Evolutionary conservation across 2,797 vertebrate genomes (phyloP).

Genomic region (Gymnodraco acuticeps): DNA sequence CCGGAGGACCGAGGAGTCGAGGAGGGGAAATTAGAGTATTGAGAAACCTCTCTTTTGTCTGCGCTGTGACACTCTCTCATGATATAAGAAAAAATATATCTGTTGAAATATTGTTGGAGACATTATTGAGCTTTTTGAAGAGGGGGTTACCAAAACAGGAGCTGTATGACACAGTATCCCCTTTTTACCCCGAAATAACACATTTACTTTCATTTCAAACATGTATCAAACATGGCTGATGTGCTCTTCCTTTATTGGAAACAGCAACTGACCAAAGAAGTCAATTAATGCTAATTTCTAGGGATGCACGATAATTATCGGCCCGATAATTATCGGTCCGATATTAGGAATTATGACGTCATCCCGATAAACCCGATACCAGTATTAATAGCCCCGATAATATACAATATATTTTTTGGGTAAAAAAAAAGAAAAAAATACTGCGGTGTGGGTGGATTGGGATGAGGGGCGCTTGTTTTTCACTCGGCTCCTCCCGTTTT

Average conservation of each 20-base stretch:
- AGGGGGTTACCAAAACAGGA: slow-evolving; percentile 11
- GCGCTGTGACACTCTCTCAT: slow-evolving; percentile 22
- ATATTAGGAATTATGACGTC: too few species aligned
- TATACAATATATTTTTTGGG: too few species aligned
- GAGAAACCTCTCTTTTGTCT: slow-evolving; percentile 3
- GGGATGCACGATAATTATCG: too few species aligned
- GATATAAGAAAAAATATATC: slow-evolving; percentile 42
- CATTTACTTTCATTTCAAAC: neutral
- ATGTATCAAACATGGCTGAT: neutral
- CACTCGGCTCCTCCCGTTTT: too few species aligned
- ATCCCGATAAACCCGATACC: too few species aligned
- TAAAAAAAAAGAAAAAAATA: too few species aligned
- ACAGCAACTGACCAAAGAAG: slow-evolving; percentile 5
- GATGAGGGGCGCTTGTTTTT: too few species aligned
- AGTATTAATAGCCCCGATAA: too few species aligned
- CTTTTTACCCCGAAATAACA: neutral
- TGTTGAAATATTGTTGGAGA: slow-evolving; percentile 33
- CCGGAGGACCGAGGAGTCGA: too few species aligned
- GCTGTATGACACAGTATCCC: neutral
- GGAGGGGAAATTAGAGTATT: too few species aligned
- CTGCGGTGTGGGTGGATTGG: too few species aligned
- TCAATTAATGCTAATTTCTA: slow-evolving; percentile 1
- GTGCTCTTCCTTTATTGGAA: neutral
- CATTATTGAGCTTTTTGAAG: slow-evolving; percentile 12
- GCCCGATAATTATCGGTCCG: too few species aligned